Base-by-base conservation (phyloP, 2,113 vertebrate species). In the Centropristis striata region DNA sequence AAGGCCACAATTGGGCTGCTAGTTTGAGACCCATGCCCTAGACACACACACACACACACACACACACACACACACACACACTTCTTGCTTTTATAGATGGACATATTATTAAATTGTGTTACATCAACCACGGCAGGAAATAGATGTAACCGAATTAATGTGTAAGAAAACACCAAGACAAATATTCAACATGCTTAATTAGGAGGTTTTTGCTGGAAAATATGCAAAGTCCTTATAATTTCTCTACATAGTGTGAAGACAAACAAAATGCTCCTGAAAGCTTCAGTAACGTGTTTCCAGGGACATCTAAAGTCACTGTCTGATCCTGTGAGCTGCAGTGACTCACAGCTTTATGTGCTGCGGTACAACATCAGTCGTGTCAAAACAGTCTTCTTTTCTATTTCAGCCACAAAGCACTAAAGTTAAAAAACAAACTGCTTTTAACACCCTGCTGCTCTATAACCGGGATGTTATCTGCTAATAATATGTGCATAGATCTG, bases 281-380 rank as follows among this genome's bases (percentile, higher is more conserved):
- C 41, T 55, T 78, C 66, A 76, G 39, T 76, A 83, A 60, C 15
- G 27, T 53, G 28, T 79, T 86, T 71, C 28, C 53, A 15, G 64
- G 36, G 28, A 70, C 77, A 68, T 74, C 69, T 78, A 63, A 86
- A 67, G 58, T 57, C 44, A 12, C 42, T 54, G 36, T 46, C 69
- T 83, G 70, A 78, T 81, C 78, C 73, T 84, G 47, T 80, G 75
- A 80, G 79, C 53, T 83, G 68, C 73, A 70, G 68, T 79, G 80
- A 86, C 65, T 86, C 85, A 71, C 37, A 61, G 66, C 66, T 87
- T 81, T 75, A 46, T 78, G 70, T 71, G 80, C 53, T 64, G 75
- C 51, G 44, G 61, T 72, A 28, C 44, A 82, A 70, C 69, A 75
- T 59, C 82, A 75, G 70, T 37, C 16, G 41, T 68, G 65, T 85